Evolutionary conservation across 2,888 invertebrate genomes (phyloP).

Genomic region (Megaustenia siamemsis): DNA sequence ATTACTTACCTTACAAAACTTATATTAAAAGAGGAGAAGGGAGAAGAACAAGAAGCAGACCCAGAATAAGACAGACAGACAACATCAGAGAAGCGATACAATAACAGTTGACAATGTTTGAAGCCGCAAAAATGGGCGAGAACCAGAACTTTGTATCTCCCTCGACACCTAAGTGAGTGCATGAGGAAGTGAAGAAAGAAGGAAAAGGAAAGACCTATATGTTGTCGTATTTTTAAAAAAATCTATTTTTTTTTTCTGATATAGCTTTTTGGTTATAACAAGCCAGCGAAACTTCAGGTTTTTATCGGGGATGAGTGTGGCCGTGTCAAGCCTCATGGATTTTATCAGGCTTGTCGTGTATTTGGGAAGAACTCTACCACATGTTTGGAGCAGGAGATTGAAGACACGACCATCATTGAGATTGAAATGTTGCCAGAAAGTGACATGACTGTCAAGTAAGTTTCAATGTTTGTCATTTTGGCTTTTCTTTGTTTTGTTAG

Average conservation of each 20-base stretch:
- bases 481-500: not conserved
- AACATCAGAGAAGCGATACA: too few species aligned
- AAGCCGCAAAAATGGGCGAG: too few species aligned
- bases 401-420: constrained; percentile 96
- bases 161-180: too few species aligned
- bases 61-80: too few species aligned
- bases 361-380: constrained; percentile 97
- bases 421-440: constrained; percentile 92
- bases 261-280: constrained; percentile 90
- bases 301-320: constrained; percentile 96
- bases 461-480: not conserved
- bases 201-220: too few species aligned
- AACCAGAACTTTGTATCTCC: too few species aligned
- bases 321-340: constrained; percentile 95
- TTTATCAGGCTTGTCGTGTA: constrained; percentile 97
- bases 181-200: too few species aligned
- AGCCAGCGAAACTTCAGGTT: constrained; percentile 92
- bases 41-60: too few species aligned
- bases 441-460: constrained; percentile 91
- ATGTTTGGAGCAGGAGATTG: constrained; percentile 92
- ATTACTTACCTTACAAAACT: too few species aligned
- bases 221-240: too few species aligned
- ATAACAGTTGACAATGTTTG: too few species aligned
- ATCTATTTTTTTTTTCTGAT: not conserved
- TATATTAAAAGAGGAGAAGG: too few species aligned